Percentiles rank a stretch among this genome's conserved stretches.
These are phyloP conservation scores for Ochropleura leucogaster DNA, from an alignment of 2,888 invertebrate genomes.

Conservation along the genomic window DNA sequence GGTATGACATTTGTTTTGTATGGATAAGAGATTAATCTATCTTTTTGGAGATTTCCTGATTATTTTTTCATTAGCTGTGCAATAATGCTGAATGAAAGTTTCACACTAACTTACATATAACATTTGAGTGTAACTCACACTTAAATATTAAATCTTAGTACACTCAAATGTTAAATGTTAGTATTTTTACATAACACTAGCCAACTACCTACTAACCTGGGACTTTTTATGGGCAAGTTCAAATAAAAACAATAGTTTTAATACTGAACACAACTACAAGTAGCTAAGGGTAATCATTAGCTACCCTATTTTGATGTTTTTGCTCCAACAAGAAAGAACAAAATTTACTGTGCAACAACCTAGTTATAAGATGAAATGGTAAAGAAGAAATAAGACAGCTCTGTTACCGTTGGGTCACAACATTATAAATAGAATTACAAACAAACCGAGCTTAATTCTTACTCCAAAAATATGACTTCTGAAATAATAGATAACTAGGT, in stretches of 20 bases:
- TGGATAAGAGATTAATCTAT: not conserved
- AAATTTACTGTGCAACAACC: constrained; percentile 13
- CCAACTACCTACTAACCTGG: not conserved
- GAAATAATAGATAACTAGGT: constrained; percentile 37
- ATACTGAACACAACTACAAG: not conserved
- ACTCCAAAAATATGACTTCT: not conserved
- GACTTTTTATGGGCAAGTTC: not conserved
- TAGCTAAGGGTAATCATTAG: not conserved
- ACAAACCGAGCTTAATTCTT: constrained; percentile 1
- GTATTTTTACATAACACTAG: constrained; percentile 5
- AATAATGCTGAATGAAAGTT: not conserved
- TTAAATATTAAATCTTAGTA: not conserved
- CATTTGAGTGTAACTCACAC: not conserved
- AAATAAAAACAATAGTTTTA: not conserved
- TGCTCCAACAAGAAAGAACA: not conserved
- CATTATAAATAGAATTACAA: not conserved
- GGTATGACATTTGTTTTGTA: not conserved
- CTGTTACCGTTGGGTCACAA: not conserved
- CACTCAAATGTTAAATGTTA: not conserved
- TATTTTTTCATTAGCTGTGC: not conserved
- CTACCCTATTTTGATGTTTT: not conserved
- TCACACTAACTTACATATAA: not conserved
- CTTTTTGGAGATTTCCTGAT: not conserved
- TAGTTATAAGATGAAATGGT: not conserved
- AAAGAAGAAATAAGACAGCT: not conserved